phyloP scores from a whole-genome alignment of 2,888 invertebrate genomes.

The Thyatira batis region DNA sequence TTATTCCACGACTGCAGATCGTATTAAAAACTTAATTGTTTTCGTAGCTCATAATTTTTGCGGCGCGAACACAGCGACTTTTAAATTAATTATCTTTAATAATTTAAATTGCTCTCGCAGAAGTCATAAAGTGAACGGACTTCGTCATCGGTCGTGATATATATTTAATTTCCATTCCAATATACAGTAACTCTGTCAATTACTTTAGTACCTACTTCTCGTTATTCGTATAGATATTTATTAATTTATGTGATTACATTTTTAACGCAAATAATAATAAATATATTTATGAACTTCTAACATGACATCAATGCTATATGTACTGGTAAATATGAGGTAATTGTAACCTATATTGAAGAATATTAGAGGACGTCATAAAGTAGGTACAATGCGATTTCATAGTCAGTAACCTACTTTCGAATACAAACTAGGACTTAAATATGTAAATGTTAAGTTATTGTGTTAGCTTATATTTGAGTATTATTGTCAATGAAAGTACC shows the following conservation, averaged over 20 bases:
- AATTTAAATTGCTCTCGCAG: slow-evolving; percentile 28
- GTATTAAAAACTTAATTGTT: slow-evolving; percentile 66
- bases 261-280: background rate
- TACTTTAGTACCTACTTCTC: background rate
- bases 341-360: no score
- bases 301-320: no score
- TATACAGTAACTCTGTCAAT: background rate
- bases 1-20: slow-evolving; percentile 40
- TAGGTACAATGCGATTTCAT: no score
- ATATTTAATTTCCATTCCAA: background rate
- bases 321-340: no score
- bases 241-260: background rate
- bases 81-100: slow-evolving; percentile 26
- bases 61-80: slow-evolving; percentile 33
- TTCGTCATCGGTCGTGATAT: slow-evolving; percentile 8
- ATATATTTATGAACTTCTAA: no score
- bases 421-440: background rate
- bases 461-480: no score
- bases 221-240: background rate
- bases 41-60: slow-evolving; percentile 58
- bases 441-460: no score
- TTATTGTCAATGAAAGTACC: background rate
- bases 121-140: slow-evolving; percentile 17
- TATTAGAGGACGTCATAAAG: no score
- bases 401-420: no score